phyloP scores from a whole-genome alignment of 2,888 invertebrate species.

The Lordiphosa fenestrarum region DNA sequence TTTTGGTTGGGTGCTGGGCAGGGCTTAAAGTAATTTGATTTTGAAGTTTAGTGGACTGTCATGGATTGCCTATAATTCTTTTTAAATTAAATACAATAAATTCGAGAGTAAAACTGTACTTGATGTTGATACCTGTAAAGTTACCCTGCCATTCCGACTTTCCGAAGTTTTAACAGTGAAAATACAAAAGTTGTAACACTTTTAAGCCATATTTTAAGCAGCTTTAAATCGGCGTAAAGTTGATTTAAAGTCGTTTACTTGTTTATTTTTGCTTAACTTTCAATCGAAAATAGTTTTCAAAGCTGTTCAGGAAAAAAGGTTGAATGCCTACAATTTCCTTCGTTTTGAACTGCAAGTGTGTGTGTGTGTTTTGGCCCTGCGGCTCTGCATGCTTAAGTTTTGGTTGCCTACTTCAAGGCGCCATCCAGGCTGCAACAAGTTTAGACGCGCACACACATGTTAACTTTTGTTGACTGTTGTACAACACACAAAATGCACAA shows the following conservation, averaged over 20 bases:
- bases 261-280: constrained; percentile 60
- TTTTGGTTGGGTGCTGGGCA: no score
- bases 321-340: constrained; percentile 8
- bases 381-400: constrained; percentile 2
- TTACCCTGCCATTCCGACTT: no score
- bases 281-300: constrained; percentile 67
- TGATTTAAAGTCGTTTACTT: constrained; percentile 3
- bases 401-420: constrained; percentile 30
- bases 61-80: no score
- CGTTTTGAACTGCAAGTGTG: no score
- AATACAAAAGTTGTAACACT: no score
- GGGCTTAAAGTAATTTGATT: no score
- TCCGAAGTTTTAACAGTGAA: no score
- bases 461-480: constrained; percentile 11
- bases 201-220: not conserved
- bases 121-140: no score
- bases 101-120: no score
- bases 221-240: constrained; percentile 7
- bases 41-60: no score
- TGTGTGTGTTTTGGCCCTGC: not conserved
- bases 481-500: constrained; percentile 40
- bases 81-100: no score
- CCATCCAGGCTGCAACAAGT: constrained; percentile 59
- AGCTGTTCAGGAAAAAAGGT: constrained; percentile 35
- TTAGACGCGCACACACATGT: constrained; percentile 22